A percentile compares a stretch with the other conserved stretches of the same genome.
phyloP scores from a whole-genome alignment of 2,797 vertebrate species.

The Sebastes nivosus region DNA sequence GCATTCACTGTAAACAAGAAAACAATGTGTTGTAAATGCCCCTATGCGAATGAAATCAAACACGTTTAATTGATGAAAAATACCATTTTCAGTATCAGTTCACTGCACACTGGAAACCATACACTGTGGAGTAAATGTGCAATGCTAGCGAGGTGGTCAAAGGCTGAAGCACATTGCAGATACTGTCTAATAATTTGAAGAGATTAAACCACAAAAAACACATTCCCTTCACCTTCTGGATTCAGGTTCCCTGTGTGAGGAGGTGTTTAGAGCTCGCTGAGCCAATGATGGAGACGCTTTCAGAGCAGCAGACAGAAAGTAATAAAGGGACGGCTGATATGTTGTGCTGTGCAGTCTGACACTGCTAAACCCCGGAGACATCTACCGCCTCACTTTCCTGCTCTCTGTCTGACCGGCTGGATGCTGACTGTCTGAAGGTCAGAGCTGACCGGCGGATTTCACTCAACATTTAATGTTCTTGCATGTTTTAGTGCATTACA shows the following conservation, averaged over 20 bases:
- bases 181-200: background rate
- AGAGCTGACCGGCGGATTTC: background rate
- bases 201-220: background rate
- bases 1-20: background rate
- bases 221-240: background rate
- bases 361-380: constrained; percentile 28
- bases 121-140: background rate
- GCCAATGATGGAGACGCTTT: constrained; percentile 29
- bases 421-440: background rate
- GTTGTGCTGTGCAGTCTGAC: constrained; percentile 27
- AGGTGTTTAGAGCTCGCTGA: background rate
- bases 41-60: background rate
- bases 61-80: background rate
- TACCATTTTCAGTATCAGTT: background rate
- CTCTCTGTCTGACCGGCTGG: background rate
- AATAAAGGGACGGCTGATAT: constrained; percentile 49
- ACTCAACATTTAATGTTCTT: background rate
- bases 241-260: background rate
- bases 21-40: background rate
- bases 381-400: background rate
- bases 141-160: background rate
- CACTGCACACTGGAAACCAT: background rate
- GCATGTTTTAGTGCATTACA: background rate
- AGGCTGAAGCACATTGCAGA: background rate
- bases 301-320: constrained; percentile 47